phyloP scores from a whole-genome alignment of 2,113 vertebrate species.

The Ictalurus punctatus region DNA sequence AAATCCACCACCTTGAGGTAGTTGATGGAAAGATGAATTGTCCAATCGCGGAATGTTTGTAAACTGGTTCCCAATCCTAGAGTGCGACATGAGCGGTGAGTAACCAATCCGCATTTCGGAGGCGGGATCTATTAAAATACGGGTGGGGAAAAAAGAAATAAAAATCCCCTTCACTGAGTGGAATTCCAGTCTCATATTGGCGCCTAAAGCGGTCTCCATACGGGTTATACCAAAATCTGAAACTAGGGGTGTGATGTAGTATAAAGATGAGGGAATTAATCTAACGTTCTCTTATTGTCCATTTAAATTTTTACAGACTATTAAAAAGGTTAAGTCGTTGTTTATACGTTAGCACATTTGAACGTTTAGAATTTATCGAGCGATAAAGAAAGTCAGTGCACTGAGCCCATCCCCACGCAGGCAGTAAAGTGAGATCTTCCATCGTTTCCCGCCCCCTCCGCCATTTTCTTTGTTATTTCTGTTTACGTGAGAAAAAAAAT shows the following conservation, averaged over 20 bases:
- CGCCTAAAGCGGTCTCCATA: conserved; percentile 59
- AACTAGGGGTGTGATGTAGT: background rate
- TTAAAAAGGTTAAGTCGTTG: accelerated
- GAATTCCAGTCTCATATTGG: conserved; percentile 59
- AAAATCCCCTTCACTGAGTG: background rate
- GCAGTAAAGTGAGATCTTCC: conserved; percentile 56
- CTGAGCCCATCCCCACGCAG: conserved; percentile 25
- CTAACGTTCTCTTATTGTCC: background rate
- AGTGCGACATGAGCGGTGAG: background rate
- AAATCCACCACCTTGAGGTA: background rate
- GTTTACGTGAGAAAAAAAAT: conserved; percentile 40
- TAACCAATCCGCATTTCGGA: background rate
- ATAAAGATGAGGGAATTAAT: background rate
- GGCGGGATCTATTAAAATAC: background rate
- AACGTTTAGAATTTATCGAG: no score
- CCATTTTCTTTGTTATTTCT: conserved; percentile 79
- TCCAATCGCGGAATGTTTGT: background rate
- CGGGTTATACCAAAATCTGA: conserved; percentile 58
- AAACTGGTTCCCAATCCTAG: background rate
- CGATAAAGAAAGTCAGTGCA: background rate
- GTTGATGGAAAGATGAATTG: background rate
- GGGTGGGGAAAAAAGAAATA: background rate
- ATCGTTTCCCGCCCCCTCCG: conserved; percentile 71
- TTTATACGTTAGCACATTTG: background rate
- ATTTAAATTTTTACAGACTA: background rate